Percentiles rank a stretch among this genome's conserved stretches.
These are phyloP conservation scores for Pogona vitticeps DNA, from an alignment of 2,113 vertebrate genomes.

Conservation along the genomic window DNA sequence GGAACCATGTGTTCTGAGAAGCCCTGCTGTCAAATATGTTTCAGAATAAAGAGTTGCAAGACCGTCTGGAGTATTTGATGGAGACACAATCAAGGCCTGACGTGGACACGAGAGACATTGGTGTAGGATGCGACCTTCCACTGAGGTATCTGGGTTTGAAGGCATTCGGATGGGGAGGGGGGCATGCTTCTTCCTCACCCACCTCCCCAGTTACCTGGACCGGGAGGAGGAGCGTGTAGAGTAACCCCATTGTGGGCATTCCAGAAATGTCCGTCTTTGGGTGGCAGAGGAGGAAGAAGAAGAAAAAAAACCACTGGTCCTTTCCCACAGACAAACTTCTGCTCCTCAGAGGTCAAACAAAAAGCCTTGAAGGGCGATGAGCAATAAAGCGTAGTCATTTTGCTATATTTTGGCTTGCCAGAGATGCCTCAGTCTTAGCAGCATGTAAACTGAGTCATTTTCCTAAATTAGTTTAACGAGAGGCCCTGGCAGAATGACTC, in stretches of 20 bases:
- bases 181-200: not conserved
- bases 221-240: no score
- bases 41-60: conserved; percentile 97
- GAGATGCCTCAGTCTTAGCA: conserved; percentile 46
- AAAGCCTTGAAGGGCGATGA: conserved; percentile 12
- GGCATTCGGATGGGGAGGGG: not conserved
- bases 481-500: conserved; percentile 59
- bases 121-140: conserved; percentile 86
- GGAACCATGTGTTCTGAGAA: not conserved
- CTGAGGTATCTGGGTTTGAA: conserved; percentile 78
- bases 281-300: not conserved
- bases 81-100: conserved; percentile 80
- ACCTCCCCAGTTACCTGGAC: not conserved
- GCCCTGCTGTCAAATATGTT: conserved; percentile 54
- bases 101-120: conserved; percentile 86
- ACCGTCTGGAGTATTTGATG: conserved; percentile 93
- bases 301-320: no score
- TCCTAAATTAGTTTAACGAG: conserved; percentile 49
- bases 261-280: not conserved
- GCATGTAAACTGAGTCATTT: conserved; percentile 52
- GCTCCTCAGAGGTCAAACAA: not conserved
- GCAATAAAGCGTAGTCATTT: conserved; percentile 39
- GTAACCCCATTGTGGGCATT: not conserved
- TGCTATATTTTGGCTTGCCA: conserved; percentile 33
- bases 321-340: not conserved